Percentiles rank a stretch among this genome's conserved stretches.
Conservation (phyloP, 2,113 vertebrate genomes). For the Motacilla alba region DNA sequence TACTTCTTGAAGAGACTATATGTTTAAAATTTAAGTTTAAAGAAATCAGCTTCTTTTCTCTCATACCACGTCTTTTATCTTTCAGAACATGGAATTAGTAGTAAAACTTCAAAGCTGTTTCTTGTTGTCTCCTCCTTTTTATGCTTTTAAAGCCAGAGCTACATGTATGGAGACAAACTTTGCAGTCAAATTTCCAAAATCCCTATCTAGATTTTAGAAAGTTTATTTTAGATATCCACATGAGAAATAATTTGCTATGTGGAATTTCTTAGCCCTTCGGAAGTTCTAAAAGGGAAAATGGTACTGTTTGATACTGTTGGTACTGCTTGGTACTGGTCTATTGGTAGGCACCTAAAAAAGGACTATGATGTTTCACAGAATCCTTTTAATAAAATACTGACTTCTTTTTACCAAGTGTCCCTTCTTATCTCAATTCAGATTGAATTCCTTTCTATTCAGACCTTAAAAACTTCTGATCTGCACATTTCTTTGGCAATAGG, state of each 20-base stretch:
- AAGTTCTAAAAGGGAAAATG: not conserved
- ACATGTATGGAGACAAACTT: not conserved
- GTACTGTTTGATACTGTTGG: no score
- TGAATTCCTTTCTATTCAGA: not conserved
- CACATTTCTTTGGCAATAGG: not conserved
- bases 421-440: not conserved
- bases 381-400: not conserved
- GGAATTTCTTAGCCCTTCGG: not conserved
- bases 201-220: not conserved
- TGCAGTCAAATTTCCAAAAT: not conserved
- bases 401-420: not conserved
- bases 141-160: not conserved
- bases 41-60: not conserved
- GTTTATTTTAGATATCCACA: not conserved
- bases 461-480: not conserved
- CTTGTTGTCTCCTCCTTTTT: not conserved
- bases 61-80: not conserved
- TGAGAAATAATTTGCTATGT: not conserved
- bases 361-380: not conserved
- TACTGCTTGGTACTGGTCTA: not conserved
- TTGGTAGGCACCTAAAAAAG: not conserved
- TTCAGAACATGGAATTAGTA: not conserved
- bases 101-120: not conserved
- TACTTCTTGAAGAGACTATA: not conserved
- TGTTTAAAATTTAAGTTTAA: not conserved